These are phyloP conservation scores for Dolichoris vasculosae DNA, from an alignment of 1,140 invertebrate genomes.

Conservation along the genomic window DNA sequence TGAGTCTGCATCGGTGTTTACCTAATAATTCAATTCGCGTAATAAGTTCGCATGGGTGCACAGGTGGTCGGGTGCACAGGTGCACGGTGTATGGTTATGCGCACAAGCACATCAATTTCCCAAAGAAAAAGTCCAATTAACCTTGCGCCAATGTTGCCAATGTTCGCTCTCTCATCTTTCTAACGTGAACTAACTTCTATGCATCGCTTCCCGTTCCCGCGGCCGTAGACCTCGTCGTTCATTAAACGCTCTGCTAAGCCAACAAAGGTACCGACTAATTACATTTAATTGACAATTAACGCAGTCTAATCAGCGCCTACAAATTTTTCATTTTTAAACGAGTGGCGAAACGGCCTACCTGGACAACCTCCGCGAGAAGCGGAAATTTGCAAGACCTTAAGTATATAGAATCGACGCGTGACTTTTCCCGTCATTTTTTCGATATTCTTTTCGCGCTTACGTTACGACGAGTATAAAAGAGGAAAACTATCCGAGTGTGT, in stretches of 20 bases:
- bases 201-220: not conserved
- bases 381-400: not conserved
- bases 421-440: not conserved
- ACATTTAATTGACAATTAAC: constrained; percentile 49
- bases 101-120: constrained; percentile 16
- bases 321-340: constrained; percentile 29
- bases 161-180: not conserved
- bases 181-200: not conserved
- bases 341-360: not conserved
- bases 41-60: not conserved
- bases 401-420: not conserved
- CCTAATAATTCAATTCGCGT: constrained; percentile 34
- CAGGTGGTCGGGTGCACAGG: no score
- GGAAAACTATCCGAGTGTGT: not conserved
- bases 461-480: not conserved
- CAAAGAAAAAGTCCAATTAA: constrained; percentile 44
- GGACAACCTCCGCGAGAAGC: not conserved
- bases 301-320: not conserved
- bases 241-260: constrained; percentile 24
- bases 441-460: no score
- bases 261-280: constrained; percentile 38
- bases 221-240: not conserved
- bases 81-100: no score
- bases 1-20: not conserved
- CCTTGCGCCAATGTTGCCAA: not conserved